Conservation (phyloP, 2,888 invertebrate species). For the Muschampia plurimacula region DNA sequence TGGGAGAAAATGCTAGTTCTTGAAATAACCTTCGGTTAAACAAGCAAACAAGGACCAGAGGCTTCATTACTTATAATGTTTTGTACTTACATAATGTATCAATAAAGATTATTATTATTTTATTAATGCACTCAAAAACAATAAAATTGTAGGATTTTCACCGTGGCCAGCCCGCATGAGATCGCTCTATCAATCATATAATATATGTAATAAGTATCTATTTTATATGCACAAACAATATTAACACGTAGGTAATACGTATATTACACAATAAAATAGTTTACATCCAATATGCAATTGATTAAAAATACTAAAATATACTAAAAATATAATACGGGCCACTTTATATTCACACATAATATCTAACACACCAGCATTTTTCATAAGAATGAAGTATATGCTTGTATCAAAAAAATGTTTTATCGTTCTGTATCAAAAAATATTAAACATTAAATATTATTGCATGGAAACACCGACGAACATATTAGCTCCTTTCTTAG, state of each 20-base stretch:
- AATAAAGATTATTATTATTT: too few relatives aligned
- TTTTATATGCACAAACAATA: constrained; percentile 23
- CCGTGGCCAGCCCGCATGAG: constrained; percentile 33
- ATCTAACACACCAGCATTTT: not conserved
- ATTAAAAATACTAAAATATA: not conserved
- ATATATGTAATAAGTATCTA: constrained; percentile 9
- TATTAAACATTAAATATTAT: not conserved
- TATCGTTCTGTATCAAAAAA: not conserved
- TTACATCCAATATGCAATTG: constrained; percentile 3
- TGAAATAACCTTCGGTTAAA: too few relatives aligned
- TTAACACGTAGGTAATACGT: constrained; percentile 15
- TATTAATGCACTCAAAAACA: not conserved
- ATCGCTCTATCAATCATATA: constrained; percentile 25
- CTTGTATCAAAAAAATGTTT: not conserved
- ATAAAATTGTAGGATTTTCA: not conserved
- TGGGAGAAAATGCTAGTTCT: too few relatives aligned
- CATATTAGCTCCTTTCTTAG: too few relatives aligned
- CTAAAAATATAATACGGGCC: constrained; percentile 13
- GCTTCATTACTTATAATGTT: too few relatives aligned
- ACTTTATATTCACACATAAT: not conserved
- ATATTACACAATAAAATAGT: constrained; percentile 26
- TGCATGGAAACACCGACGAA: not conserved
- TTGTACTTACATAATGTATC: too few relatives aligned
- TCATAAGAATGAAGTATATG: constrained; percentile 3
- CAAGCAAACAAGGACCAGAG: too few relatives aligned